These are phyloP conservation scores for Ladona fulva DNA, from an alignment of 1,140 invertebrate species.

Conservation along the genomic window DNA sequence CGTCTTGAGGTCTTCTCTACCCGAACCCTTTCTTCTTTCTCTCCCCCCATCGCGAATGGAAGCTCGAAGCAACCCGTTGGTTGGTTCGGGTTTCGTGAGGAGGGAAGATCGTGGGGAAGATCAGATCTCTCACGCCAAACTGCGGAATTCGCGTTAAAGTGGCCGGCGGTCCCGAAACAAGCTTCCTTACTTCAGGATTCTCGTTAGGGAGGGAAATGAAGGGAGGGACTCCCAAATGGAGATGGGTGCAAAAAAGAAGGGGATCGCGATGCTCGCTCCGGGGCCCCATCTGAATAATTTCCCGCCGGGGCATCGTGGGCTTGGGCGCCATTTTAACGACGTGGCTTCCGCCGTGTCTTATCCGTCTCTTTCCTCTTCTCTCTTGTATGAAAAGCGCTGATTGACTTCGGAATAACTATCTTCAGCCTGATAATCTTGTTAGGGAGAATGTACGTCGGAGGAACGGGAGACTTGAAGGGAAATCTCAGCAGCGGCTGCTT, in stretches of 20 bases:
- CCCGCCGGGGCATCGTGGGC: neutral
- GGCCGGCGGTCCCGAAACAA: neutral
- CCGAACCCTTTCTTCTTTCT: neutral
- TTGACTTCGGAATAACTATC: neutral
- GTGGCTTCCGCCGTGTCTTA: neutral
- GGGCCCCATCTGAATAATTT: neutral
- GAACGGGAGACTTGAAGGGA: too few species aligned
- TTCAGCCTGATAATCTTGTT: neutral
- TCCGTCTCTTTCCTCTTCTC: neutral
- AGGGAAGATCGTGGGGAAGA: neutral
- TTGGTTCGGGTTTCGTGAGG: neutral
- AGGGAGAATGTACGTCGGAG: neutral
- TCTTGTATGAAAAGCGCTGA: neutral
- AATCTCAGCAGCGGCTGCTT: too few species aligned
- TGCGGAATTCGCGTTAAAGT: slow-evolving; percentile 1
- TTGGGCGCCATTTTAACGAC: slow-evolving; percentile 2
- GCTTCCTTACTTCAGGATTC: neutral
- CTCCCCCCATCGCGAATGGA: neutral
- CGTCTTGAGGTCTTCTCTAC: neutral
- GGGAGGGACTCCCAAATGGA: neutral
- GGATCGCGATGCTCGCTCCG: neutral
- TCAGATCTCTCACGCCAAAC: slow-evolving; percentile 5
- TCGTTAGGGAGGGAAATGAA: neutral
- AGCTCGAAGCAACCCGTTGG: neutral
- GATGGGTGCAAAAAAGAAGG: neutral